Percentiles rank a stretch among this genome's conserved stretches.
Conservation (phyloP, 2,113 vertebrate species). For the Aleadryas rufinucha region DNA sequence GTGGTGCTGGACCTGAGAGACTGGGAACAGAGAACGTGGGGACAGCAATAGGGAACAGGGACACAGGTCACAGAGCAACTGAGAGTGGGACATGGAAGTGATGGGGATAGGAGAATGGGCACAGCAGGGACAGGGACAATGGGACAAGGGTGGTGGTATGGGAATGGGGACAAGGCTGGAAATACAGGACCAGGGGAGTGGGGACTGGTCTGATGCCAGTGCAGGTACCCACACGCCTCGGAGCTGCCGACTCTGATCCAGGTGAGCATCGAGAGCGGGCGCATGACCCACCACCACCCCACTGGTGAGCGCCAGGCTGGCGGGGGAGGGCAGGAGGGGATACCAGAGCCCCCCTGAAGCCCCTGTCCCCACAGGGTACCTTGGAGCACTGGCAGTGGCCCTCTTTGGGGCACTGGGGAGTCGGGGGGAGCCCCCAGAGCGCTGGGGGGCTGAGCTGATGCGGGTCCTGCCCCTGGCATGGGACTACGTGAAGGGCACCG, state of each 20-base stretch:
- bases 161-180: background rate
- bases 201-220: background rate
- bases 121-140: background rate
- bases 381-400: background rate
- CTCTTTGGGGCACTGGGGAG: conserved; percentile 5
- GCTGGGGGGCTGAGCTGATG: conserved; percentile 60
- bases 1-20: background rate
- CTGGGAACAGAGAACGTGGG: too few relatives aligned
- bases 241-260: background rate
- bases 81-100: background rate
- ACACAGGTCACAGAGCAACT: background rate
- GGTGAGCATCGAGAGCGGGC: conserved; percentile 15
- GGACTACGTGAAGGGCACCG: conserved; percentile 62
- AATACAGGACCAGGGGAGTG: background rate
- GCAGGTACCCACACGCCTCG: background rate
- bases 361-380: background rate
- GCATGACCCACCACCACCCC: conserved; percentile 19
- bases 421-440: background rate
- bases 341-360: background rate
- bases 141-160: background rate
- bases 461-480: conserved; percentile 76
- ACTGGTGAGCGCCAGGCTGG: background rate
- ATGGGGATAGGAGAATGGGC: background rate
- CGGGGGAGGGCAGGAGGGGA: background rate
- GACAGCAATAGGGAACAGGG: background rate